These are phyloP conservation scores for Dunckerocampus dactyliophorus DNA, from an alignment of 2,113 vertebrate genomes.

Conservation along the genomic window DNA sequence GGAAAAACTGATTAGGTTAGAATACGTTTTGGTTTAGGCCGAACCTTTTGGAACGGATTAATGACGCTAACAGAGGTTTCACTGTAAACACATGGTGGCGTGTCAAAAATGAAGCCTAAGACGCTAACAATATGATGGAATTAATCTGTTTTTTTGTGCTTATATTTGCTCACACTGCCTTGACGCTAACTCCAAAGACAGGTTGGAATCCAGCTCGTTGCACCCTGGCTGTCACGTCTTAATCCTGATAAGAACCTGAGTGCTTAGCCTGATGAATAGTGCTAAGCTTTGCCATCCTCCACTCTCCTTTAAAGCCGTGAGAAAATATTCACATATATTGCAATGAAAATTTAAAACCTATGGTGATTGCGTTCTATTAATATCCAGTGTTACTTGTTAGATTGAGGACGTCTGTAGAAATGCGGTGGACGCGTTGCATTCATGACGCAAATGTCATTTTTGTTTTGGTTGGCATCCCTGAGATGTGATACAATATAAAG, in stretches of 20 bases:
- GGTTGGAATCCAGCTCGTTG: conserved; percentile 36
- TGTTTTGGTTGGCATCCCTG: no score
- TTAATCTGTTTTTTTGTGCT: background rate
- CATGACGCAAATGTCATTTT: background rate
- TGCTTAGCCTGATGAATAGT: conserved; percentile 43
- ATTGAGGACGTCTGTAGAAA: background rate
- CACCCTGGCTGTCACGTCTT: conserved; percentile 25
- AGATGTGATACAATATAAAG: background rate
- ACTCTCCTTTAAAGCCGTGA: conserved; percentile 13
- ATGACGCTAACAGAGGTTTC: no score
- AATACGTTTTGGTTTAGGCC: no score
- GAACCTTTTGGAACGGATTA: no score
- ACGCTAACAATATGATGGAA: background rate
- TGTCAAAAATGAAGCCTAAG: background rate
- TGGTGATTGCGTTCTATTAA: conserved; percentile 22
- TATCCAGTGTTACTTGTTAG: background rate
- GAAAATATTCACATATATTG: conserved; percentile 41
- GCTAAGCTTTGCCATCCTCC: conserved; percentile 11
- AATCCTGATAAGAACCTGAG: conserved; percentile 52
- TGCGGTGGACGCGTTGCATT: no score
- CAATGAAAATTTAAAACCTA: conserved; percentile 24
- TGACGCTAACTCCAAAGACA: conserved; percentile 49
- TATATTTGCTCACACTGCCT: background rate
- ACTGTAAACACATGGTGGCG: background rate
- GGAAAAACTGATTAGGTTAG: no score